A percentile compares a stretch with the other conserved stretches of the same genome.
These are phyloP conservation scores for Acanthiza pusilla DNA, from an alignment of 2,797 vertebrate species.

Conservation along the genomic window DNA sequence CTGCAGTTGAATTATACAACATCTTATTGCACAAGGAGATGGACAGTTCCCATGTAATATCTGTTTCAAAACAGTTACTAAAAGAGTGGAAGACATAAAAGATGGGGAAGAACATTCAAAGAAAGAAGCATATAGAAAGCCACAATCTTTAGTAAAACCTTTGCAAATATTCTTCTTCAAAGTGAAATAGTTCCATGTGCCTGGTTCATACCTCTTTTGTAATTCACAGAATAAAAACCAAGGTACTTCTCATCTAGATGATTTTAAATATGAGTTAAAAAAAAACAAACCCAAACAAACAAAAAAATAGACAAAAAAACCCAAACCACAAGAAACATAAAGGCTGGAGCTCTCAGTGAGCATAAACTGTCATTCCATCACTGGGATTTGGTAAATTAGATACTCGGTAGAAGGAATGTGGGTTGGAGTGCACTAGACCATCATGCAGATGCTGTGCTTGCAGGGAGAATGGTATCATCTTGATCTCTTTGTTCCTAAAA, in stretches of 20 bases:
- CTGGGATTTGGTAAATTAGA: neutral
- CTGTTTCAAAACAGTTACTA: neutral
- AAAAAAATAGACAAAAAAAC: too few species aligned
- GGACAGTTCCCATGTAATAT: neutral
- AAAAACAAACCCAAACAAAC: too few species aligned
- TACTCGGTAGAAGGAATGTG: neutral
- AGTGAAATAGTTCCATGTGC: neutral
- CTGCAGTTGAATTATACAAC: neutral
- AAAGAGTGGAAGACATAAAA: neutral
- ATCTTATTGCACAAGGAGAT: neutral
- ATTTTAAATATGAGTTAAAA: neutral
- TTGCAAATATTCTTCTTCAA: neutral
- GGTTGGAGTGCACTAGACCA: neutral
- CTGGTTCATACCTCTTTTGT: neutral
- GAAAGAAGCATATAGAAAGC: neutral
- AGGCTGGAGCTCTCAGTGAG: neutral
- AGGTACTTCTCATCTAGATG: neutral
- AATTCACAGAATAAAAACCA: neutral
- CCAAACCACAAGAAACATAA: neutral
- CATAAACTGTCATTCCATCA: neutral
- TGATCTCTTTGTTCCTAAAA: neutral
- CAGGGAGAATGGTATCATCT: neutral
- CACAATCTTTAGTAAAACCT: neutral
- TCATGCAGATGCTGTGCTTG: neutral
- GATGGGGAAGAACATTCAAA: neutral